A percentile compares a stretch with the other conserved stretches of the same genome.
These are phyloP conservation scores for Anas acuta DNA, from an alignment of 2,797 vertebrate genomes.

Conservation along the genomic window DNA sequence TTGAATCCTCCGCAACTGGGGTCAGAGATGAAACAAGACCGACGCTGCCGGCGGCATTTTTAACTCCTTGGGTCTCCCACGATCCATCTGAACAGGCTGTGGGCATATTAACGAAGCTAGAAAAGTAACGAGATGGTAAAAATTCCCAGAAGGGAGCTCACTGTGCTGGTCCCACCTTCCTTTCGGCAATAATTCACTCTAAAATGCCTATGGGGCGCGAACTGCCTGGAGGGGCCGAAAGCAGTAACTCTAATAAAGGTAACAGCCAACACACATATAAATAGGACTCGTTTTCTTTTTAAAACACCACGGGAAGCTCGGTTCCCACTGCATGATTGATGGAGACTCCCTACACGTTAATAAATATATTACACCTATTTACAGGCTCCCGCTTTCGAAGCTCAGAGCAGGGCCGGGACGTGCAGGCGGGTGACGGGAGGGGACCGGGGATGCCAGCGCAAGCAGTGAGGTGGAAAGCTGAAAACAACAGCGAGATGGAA, in stretches of 20 bases:
- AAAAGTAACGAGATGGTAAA: constrained; percentile 42
- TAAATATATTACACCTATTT: constrained; percentile 80
- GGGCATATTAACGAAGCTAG: constrained; percentile 61
- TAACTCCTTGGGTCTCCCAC: neutral
- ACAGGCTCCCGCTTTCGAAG: constrained; percentile 61
- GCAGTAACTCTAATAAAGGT: constrained; percentile 62
- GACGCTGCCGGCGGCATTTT: constrained; percentile 25
- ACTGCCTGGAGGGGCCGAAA: constrained; percentile 48
- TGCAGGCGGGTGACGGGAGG: neutral
- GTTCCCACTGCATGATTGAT: constrained; percentile 42
- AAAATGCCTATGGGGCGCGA: constrained; percentile 30
- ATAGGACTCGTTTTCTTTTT: constrained; percentile 66
- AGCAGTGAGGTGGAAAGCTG: neutral
- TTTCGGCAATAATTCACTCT: constrained; percentile 31
- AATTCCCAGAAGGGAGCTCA: neutral
- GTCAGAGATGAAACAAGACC: constrained; percentile 10
- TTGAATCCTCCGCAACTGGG: neutral
- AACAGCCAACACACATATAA: constrained; percentile 68
- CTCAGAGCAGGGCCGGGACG: neutral
- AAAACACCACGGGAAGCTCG: constrained; percentile 53
- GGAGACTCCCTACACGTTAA: constrained; percentile 71
- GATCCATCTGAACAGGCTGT: constrained; percentile 4
- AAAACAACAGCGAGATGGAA: neutral
- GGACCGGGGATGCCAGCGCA: neutral
- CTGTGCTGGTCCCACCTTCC: neutral